Conservation (phyloP, 1,140 invertebrate genomes). For the Danaus melanippus region DNA sequence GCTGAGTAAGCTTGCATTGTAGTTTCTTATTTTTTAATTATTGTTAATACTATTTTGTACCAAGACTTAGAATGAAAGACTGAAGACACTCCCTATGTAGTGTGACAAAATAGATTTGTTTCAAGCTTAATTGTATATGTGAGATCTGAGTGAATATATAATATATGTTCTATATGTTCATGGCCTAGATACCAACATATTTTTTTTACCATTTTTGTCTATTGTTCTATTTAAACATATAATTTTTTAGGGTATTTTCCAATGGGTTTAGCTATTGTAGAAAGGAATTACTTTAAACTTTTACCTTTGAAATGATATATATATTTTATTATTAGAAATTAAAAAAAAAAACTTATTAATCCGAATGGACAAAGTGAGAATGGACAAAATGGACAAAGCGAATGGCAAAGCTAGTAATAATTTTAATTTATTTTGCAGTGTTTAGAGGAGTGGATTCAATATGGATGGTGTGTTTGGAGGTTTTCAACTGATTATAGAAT, state of each 20-base stretch:
- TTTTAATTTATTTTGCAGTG: constrained; percentile 35
- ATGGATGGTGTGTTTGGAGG: constrained; percentile 54
- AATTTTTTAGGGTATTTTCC: constrained; percentile 5
- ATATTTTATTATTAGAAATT: too few species aligned
- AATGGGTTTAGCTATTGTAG: not conserved
- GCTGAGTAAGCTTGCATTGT: constrained; percentile 4
- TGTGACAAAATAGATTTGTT: too few species aligned
- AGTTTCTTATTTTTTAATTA: constrained; percentile 10
- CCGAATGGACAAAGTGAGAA: too few species aligned
- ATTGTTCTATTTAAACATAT: not conserved
- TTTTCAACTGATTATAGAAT: constrained; percentile 37
- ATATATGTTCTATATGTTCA: not conserved
- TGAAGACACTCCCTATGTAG: too few species aligned
- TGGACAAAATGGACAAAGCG: too few species aligned
- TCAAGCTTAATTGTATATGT: too few species aligned
- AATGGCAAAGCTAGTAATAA: not conserved
- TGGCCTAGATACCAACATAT: not conserved
- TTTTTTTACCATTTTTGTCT: not conserved
- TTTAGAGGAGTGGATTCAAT: constrained; percentile 44
- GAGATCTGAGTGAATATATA: not conserved
- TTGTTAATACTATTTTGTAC: not conserved
- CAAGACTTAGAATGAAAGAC: too few species aligned
- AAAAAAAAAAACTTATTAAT: too few species aligned
- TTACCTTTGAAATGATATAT: too few species aligned
- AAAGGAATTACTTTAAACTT: too few species aligned